Evolutionary conservation across 2,113 vertebrate genomes (phyloP).

Genomic region (Saguinus imperator): DNA sequence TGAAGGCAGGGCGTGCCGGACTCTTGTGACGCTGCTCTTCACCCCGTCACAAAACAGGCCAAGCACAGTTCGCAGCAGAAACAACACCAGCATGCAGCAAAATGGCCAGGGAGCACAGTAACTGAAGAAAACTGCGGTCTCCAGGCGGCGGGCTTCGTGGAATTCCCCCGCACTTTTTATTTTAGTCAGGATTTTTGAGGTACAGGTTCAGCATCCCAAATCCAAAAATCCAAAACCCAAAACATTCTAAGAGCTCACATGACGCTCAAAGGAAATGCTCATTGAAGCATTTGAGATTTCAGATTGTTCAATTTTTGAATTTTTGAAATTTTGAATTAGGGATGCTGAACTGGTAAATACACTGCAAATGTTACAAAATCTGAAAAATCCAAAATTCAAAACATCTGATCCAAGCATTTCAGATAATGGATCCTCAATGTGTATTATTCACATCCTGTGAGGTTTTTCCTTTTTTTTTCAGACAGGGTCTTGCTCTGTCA

Average conservation of each 20-base stretch:
- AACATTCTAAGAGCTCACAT: neutral
- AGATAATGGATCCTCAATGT: neutral
- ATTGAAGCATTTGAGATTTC: neutral
- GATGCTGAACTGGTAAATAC: neutral
- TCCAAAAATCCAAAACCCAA: neutral
- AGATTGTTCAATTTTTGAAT: neutral
- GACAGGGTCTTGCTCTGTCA: too few species aligned
- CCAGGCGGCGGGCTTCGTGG: neutral
- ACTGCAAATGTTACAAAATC: neutral
- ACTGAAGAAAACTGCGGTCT: neutral
- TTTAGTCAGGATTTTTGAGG: neutral
- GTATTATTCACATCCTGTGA: neutral
- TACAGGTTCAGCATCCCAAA: neutral
- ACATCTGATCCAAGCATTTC: neutral
- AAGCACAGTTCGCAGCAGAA: neutral
- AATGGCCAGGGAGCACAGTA: neutral
- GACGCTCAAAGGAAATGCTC: neutral
- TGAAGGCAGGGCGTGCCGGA: neutral
- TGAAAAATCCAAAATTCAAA: neutral
- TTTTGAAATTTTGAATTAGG: neutral
- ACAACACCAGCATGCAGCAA: neutral
- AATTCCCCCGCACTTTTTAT: neutral
- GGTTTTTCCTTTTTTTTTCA: neutral
- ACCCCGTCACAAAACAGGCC: neutral
- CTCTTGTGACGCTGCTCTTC: neutral